A percentile compares a stretch with the other conserved stretches of the same genome.
Conservation (phyloP, 2,113 vertebrate species). For the Microcebus lehilahytsara region DNA sequence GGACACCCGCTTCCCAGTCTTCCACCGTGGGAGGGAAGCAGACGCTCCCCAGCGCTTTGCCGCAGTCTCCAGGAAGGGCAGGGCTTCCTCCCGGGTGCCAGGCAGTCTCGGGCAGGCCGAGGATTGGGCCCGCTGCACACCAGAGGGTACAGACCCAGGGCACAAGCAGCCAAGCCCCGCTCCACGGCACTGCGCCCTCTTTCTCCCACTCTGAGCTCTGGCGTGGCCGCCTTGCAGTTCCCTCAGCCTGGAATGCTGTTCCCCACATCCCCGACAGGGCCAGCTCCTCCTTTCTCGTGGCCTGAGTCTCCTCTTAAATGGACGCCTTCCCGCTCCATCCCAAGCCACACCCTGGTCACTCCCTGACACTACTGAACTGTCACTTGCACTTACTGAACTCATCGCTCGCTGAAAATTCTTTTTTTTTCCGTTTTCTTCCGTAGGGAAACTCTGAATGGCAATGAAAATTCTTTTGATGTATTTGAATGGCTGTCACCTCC, state of each 20-base stretch:
- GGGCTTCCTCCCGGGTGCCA: slow-evolving; percentile 43
- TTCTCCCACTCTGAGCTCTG: not conserved
- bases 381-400: not conserved
- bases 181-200: fast-evolving
- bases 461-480: not conserved
- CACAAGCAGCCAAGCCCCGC: not conserved
- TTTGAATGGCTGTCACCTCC: not conserved
- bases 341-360: not conserved
- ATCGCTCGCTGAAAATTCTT: not conserved
- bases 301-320: not conserved
- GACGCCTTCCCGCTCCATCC: not conserved
- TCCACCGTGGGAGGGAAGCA: not conserved
- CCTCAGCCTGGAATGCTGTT: not conserved
- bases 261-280: not conserved
- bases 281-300: not conserved
- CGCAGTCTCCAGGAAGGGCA: slow-evolving; percentile 41
- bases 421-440: no score
- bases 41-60: not conserved
- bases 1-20: no score
- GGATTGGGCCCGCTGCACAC: not conserved
- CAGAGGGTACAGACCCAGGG: not conserved
- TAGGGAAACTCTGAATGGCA: no score
- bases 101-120: not conserved
- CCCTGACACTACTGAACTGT: not conserved
- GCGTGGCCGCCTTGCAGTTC: fast-evolving